These are phyloP conservation scores for Ictalurus furcatus DNA, from an alignment of 2,113 vertebrate genomes.

Conservation along the genomic window DNA sequence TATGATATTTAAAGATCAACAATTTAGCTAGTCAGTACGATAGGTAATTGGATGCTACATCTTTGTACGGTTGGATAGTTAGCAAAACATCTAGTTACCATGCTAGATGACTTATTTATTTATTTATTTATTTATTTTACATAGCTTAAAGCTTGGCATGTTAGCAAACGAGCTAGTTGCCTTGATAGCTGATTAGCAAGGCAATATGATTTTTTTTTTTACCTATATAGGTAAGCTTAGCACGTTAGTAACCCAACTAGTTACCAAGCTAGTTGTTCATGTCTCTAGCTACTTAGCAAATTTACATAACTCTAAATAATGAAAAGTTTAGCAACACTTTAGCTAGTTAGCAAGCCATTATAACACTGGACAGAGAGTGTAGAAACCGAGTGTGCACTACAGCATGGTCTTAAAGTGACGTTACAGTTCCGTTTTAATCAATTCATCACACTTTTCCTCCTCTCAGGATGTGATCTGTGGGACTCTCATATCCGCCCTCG, in stretches of 20 bases:
- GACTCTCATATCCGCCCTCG: conserved; percentile 70
- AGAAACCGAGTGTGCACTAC: neutral
- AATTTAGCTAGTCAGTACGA: neutral
- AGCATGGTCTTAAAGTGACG: too few species aligned
- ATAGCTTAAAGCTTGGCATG: neutral
- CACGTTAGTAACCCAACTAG: neutral
- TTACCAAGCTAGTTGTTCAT: neutral
- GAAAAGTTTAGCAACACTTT: too few species aligned
- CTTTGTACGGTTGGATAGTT: neutral
- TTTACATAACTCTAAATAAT: too few species aligned
- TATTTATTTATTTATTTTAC: neutral
- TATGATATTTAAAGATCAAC: too few species aligned
- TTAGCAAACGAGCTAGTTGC: neutral
- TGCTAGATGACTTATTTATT: neutral
- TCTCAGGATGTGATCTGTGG: conserved; percentile 90
- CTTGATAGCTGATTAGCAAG: neutral
- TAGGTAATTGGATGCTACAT: neutral
- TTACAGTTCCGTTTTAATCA: neutral
- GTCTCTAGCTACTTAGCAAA: neutral
- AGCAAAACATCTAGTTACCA: neutral
- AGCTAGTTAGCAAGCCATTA: neutral
- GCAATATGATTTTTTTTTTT: neutral
- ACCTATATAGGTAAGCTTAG: neutral
- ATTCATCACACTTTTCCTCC: conserved; percentile 32
- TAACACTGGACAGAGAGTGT: neutral